A percentile compares a stretch with the other conserved stretches of the same genome.
Conservation (phyloP, 2,797 vertebrate species). For the Vireo griseus region DNA sequence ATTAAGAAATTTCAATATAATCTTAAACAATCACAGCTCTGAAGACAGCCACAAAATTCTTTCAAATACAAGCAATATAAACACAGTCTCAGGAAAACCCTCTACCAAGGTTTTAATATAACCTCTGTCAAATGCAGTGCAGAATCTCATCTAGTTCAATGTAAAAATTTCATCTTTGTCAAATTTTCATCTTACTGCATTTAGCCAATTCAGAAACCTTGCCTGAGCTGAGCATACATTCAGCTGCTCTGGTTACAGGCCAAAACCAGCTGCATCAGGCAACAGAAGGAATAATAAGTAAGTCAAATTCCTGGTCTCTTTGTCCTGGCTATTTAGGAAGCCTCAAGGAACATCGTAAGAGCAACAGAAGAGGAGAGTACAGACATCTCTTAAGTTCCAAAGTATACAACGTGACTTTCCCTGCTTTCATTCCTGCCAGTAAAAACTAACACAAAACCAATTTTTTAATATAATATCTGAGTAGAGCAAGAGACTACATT, state of each 20-base stretch:
- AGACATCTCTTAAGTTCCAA: not conserved
- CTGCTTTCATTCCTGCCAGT: not conserved
- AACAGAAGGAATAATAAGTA: not conserved
- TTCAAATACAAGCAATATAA: not conserved
- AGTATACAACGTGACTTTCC: not conserved
- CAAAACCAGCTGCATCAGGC: not conserved
- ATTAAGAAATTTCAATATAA: not conserved
- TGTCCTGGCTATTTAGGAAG: not conserved
- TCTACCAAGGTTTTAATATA: not conserved
- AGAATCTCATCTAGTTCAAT: not conserved
- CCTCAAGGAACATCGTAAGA: not conserved
- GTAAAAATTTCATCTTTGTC: not conserved
- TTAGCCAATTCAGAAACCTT: not conserved
- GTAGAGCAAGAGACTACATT: not conserved
- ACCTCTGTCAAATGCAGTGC: not conserved
- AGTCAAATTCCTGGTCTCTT: not conserved
- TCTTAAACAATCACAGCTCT: not conserved
- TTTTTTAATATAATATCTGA: not conserved
- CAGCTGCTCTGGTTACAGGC: not conserved
- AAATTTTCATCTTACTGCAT: not conserved
- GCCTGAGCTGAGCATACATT: not conserved
- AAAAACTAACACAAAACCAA: not conserved
- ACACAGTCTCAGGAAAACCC: not conserved
- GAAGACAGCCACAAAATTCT: not conserved
- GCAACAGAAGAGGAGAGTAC: not conserved